Base-by-base conservation (phyloP, 2,113 vertebrate species). In the Grantiella picta region DNA sequence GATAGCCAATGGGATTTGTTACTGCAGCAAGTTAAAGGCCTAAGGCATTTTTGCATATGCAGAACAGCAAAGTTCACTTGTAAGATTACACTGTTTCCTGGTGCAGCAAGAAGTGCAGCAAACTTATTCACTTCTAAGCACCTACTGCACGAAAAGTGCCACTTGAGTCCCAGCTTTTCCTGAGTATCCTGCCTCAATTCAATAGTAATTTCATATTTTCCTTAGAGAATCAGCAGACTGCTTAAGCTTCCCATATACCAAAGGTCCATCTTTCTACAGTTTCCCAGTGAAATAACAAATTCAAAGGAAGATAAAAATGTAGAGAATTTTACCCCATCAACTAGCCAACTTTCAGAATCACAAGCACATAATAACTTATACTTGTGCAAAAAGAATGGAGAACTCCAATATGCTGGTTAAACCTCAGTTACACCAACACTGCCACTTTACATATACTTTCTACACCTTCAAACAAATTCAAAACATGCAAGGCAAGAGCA, bases 121-220 rank as follows among this genome's bases (percentile, higher is more conserved):
- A 47, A 44, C 0, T 0, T 13, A 57, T 4, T 81, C 3, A n/a
- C 27, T 52, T 17, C 4, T 8, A 59, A 75, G n/a, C 35, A 73
- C 23, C 52, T 75, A n/a, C 25, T 59, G 29, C 44, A 59, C 45
- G 2, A 68, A 21, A 79, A 75, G 5, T 24, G 8, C 36, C 23
- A 16, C 49, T 36, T 75, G 82, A 90, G 7, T 11, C 14, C 35
- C 53, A 81, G 15, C 29, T 49, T 70, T 71, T 31, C 22, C 53
- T 70, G 40, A 75, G 12, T 22, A 33, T 47, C 56, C 44, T 79
- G 33, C 27, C 42, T 85, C 60, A 57, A 60, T 49, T 84, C 70
- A 75, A 11, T 1, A 85, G 6, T 15, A 61, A 63, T 71, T 47
- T 60, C n/a, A 16, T 31, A n/a, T 59, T 85, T 90, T 60, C 40